A percentile compares a stretch with the other conserved stretches of the same genome.
phyloP scores from a whole-genome alignment of 2,888 invertebrate species.

The Diachrysia chrysitis region DNA sequence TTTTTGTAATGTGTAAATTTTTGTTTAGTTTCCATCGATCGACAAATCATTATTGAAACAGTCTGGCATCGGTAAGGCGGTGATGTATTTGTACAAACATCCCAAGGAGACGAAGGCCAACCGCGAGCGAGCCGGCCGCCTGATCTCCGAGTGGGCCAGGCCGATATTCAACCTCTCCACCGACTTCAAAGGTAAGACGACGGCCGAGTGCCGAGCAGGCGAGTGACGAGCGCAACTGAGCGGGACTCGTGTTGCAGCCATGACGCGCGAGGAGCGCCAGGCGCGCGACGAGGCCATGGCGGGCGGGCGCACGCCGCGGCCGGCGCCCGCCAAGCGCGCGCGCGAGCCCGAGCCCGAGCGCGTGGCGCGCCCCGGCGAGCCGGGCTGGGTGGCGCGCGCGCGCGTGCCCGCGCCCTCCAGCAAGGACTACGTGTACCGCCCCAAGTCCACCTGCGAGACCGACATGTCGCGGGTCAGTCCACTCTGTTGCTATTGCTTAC shows the following conservation, averaged over 20 bases:
- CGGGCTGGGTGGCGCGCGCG: slow-evolving; percentile 98
- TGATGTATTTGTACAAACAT: slow-evolving; percentile 99
- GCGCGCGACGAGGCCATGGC: slow-evolving; percentile 91
- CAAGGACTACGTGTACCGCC: slow-evolving; percentile 98
- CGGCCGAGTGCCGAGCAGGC: neutral
- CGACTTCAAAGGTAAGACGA: slow-evolving; percentile 75
- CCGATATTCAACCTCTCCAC: slow-evolving; percentile 97
- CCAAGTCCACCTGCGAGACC: slow-evolving; percentile 96
- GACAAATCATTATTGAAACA: slow-evolving; percentile 97
- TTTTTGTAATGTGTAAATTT: neutral
- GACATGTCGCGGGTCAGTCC: slow-evolving; percentile 93
- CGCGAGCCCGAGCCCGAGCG: slow-evolving; percentile 71
- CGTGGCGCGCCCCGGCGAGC: slow-evolving; percentile 96
- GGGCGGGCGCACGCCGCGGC: slow-evolving; percentile 76
- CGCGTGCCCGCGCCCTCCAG: slow-evolving; percentile 98
- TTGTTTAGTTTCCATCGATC: slow-evolving; percentile 93
- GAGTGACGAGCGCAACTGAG: neutral
- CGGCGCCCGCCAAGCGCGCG: slow-evolving; percentile 84
- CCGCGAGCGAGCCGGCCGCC: slow-evolving; percentile 95
- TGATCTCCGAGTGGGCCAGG: slow-evolving; percentile 99
- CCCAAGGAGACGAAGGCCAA: slow-evolving; percentile 98
- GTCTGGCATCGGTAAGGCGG: slow-evolving; percentile 99
- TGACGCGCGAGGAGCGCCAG: slow-evolving; percentile 97
- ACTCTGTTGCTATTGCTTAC: too few relatives aligned
- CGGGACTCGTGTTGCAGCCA: slow-evolving; percentile 83